Percentiles rank a stretch among this genome's conserved stretches.
phyloP scores from a whole-genome alignment of 37 sponge, comb jelly and placozoan genomes.

The Geodia barretti region DNA sequence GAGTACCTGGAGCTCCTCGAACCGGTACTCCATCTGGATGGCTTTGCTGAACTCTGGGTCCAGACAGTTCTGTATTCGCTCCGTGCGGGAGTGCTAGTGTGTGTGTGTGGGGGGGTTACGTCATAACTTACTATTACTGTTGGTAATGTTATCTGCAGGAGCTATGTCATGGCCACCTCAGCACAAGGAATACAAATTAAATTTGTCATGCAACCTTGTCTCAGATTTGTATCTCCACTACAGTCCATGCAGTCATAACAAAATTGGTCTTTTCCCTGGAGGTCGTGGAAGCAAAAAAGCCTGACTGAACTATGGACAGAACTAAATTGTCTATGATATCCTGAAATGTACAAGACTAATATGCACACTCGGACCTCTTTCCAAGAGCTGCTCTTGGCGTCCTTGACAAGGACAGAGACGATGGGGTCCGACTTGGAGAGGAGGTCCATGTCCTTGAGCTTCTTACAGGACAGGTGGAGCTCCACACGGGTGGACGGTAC shows the following conservation, averaged over 20 bases:
- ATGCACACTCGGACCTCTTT: slow-evolving; percentile 15
- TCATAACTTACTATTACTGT: not conserved
- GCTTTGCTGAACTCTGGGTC: slow-evolving; percentile 81
- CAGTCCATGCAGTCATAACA: too few relatives aligned
- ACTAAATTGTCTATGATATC: too few relatives aligned
- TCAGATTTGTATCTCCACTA: not conserved
- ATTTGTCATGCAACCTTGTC: not conserved
- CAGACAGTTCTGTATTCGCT: slow-evolving; percentile 67
- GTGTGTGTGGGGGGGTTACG: not conserved
- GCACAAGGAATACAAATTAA: not conserved
- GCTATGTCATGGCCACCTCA: not conserved
- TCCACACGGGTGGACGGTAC: slow-evolving; percentile 36
- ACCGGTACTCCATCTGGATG: slow-evolving; percentile 82
- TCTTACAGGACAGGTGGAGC: slow-evolving; percentile 58
- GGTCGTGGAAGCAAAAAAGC: not conserved
- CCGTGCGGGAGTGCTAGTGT: slow-evolving; percentile 82
- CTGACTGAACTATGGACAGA: too few relatives aligned
- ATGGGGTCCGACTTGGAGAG: slow-evolving; percentile 83
- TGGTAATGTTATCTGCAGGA: not conserved
- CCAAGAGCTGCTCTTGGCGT: slow-evolving; percentile 4
- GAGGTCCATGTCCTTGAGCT: slow-evolving; percentile 57
- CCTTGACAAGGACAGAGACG: slow-evolving; percentile 22
- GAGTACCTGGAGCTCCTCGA: slow-evolving; percentile 92
- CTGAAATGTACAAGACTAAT: too few relatives aligned
- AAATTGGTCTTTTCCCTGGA: too few relatives aligned